Evolutionary conservation across 1,140 invertebrate species (phyloP), one percentile per base, ranked within the genome.

Genomic region (Riptortus pedestris): DNA sequence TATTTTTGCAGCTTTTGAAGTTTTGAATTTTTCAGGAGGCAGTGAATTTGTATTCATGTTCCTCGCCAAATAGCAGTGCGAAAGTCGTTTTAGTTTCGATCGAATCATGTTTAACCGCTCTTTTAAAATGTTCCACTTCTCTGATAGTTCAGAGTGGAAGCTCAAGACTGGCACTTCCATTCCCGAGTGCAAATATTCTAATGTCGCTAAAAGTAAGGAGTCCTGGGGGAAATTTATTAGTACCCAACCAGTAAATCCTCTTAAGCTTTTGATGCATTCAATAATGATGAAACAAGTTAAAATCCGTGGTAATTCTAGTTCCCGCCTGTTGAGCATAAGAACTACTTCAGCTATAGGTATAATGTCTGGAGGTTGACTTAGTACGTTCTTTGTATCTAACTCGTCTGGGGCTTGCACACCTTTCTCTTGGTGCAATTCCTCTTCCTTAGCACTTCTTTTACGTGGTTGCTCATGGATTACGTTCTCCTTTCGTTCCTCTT

Each of bases 191-290:
- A 55, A 57, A 38, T 31, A 52, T 24, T 66, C 65, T 2, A 66
- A 47, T 2, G 47, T 26, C 27, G 28, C 28, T 20, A 63, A 1
- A 24, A 31, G 81, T 79, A 72, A 83, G 78, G 14, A 75, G 69
- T 61, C 80, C 78, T 22, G 72, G 1, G 83, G 83, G 72, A 80
- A 85, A 70, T 84, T 81, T 60, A 84, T 72, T 22, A 84, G 74
- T 38, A 79, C 78, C 77, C 82, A 85, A 4, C 83, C 81, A 55
- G 77, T 69, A 43, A 78, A 74, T 64, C 77, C 67, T 4, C 68
- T 59, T 31, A 80, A 70, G 31, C 74, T 73, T 72, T 78, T 80
- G 20, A 84, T 66, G 69, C 83, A 84, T 67, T 83, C 81, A 1
- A 82, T 72, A 59, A 84, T 71, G 69, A 81, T 80, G 20, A 76